Evolutionary conservation across 2,113 vertebrate genomes (phyloP), one percentile per base, ranked within the genome.

Genomic region (Lucifuga dentata): DNA sequence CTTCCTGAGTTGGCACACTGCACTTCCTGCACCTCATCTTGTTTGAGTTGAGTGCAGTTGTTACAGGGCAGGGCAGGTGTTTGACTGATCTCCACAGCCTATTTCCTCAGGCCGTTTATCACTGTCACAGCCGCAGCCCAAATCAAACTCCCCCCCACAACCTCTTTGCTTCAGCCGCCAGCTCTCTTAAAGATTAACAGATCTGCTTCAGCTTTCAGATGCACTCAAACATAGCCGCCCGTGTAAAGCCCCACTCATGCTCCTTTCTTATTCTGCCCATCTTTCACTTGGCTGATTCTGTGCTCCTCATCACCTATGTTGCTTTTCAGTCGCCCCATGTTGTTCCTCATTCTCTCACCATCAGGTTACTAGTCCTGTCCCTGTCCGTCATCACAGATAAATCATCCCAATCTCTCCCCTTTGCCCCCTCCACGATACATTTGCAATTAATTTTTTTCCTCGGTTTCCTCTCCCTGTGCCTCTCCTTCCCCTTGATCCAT

Each of bases 361-460:
- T 67, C 77, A 6, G 36, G 49, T 69, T 2, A 3, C 71, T 24
- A 41, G 23, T 57, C 13, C 51, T n/a, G 44, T 77, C 5, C 2
- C 33, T 35, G n/a, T 79, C 81, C 57, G 26, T 78, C 84, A 88
- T 59, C 59, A 11, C 51, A 67, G 62, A 85, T 74, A 60, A 80
- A 84, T 69, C 9, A 11, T 23, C 60, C 48, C n/a, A 26, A 60
- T 70, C 43, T 45, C 58, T 69, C 56, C 67, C 77, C 51, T 56
- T 58, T 66, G 29, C 43, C 55, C 61, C 64, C 36, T 66, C 65
- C 41, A 68, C 16, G 29, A 80, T 87, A 88, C 89, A 91, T 90
- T 93, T 92, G 87, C 82, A 88, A 88, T 92, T 90, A 78, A 89
- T 93, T 91, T 85, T 85, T 90, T 73, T 68, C 84, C 73, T 72